Percentiles rank a stretch among this genome's conserved stretches.
Evolutionary conservation across 2,113 vertebrate species (phyloP).

Genomic region (Trinectes maculatus): DNA sequence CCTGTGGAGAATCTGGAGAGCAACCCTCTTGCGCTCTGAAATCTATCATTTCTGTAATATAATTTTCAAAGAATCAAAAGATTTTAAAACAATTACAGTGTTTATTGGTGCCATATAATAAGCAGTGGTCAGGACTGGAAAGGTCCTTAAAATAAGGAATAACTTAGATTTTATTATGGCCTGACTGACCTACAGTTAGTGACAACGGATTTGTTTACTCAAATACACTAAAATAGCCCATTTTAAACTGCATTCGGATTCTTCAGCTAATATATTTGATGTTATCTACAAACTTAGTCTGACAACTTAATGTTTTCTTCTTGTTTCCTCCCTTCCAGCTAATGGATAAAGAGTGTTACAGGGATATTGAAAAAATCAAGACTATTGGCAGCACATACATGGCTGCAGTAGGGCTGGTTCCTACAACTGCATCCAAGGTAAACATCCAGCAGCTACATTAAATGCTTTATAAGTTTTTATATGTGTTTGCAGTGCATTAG

Average conservation of each 20-base stretch:
- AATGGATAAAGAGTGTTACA: conserved; percentile 98
- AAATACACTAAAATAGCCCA: conserved; percentile 38
- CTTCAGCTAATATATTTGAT: no score
- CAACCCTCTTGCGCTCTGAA: no score
- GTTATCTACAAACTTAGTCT: conserved; percentile 2
- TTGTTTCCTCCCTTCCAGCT: conserved; percentile 80
- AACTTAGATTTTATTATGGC: conserved; percentile 41
- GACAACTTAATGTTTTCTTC: conserved; percentile 17
- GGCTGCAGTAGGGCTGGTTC: conserved; percentile 96
- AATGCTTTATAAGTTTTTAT: conserved; percentile 3
- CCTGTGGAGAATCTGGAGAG: no score
- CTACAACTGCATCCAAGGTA: conserved; percentile 92
- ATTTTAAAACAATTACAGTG: no score
- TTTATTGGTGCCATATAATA: no score
- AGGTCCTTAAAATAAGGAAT: conserved; percentile 55
- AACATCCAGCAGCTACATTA: conserved; percentile 21
- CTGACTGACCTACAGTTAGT: no score
- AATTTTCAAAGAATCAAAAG: no score
- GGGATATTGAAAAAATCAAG: conserved; percentile 99
- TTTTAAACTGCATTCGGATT: conserved; percentile 32
- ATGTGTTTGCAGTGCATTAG: conserved; percentile 24
- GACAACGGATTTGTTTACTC: no score
- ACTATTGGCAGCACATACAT: conserved; percentile 99
- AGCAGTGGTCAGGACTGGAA: conserved; percentile 42
- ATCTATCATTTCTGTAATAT: no score